These are phyloP conservation scores for Mus pahari DNA, from an alignment of 2,113 vertebrate genomes.

Conservation along the genomic window DNA sequence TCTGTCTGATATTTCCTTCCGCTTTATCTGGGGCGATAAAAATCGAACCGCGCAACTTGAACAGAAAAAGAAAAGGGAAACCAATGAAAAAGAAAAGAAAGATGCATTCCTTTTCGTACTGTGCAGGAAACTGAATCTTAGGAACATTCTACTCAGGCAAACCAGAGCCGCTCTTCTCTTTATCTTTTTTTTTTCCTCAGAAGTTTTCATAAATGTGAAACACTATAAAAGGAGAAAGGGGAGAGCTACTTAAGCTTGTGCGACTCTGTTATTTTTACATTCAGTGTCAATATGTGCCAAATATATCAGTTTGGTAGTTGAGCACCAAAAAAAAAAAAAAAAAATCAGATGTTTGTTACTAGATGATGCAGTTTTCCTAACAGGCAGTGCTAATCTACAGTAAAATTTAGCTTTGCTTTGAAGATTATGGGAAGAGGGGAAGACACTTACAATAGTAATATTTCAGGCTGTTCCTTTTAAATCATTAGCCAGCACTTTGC, in stretches of 20 bases:
- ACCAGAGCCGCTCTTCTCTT: not conserved
- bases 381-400: not conserved
- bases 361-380: slow-evolving; percentile 44
- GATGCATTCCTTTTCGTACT: not conserved
- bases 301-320: slow-evolving; percentile 51
- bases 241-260: not conserved
- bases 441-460: slow-evolving; percentile 56
- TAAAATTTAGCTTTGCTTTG: slow-evolving; percentile 47
- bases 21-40: slow-evolving; percentile 35
- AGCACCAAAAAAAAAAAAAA: slow-evolving; percentile 3
- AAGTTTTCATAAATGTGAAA: slow-evolving; percentile 47
- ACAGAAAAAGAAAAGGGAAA: not conserved
- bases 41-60: slow-evolving; percentile 56
- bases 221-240: not conserved
- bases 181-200: slow-evolving; percentile 27
- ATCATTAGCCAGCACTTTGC: not conserved
- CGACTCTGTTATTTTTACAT: slow-evolving; percentile 33
- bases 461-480: slow-evolving; percentile 42
- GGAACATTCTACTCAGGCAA: not conserved
- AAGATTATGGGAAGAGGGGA: slow-evolving; percentile 1
- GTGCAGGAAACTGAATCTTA: not conserved
- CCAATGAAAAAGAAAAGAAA: not conserved
- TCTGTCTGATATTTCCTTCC: slow-evolving; percentile 42
- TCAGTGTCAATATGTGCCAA: slow-evolving; percentile 41
- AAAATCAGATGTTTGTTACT: slow-evolving; percentile 52